These are phyloP conservation scores for Yasuhikotakia modesta DNA, from an alignment of 2,797 vertebrate species.

Conservation along the genomic window DNA sequence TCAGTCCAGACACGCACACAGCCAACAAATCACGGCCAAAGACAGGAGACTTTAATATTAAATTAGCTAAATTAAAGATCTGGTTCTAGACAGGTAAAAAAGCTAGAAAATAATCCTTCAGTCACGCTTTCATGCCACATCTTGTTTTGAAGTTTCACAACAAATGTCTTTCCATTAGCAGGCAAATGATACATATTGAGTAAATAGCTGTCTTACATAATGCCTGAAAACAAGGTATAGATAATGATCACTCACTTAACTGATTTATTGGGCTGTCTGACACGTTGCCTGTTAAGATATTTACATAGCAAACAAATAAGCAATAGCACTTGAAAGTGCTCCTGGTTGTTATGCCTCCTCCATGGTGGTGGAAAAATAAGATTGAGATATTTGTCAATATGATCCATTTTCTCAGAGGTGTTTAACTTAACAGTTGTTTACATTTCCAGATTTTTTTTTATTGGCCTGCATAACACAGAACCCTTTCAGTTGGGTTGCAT, in stretches of 20 bases:
- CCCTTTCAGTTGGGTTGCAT: background rate
- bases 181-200: slow-evolving; percentile 52
- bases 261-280: slow-evolving; percentile 59
- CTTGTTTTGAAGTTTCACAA: slow-evolving; percentile 50
- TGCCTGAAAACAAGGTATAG: slow-evolving; percentile 53
- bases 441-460: background rate
- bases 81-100: slow-evolving; percentile 28
- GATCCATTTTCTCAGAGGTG: slow-evolving; percentile 66
- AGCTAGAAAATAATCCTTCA: slow-evolving; percentile 44
- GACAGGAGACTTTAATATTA: slow-evolving; percentile 17
- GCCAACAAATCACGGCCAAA: slow-evolving; percentile 14
- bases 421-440: slow-evolving; percentile 31
- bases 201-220: slow-evolving; percentile 56
- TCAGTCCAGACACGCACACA: slow-evolving; percentile 12
- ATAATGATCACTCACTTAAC: slow-evolving; percentile 55
- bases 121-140: slow-evolving; percentile 35
- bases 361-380: slow-evolving; percentile 63
- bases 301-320: slow-evolving; percentile 55
- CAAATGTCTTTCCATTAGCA: slow-evolving; percentile 53
- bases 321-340: slow-evolving; percentile 64
- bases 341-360: slow-evolving; percentile 65
- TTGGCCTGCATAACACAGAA: background rate
- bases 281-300: slow-evolving; percentile 53
- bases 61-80: slow-evolving; percentile 34
- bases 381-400: slow-evolving; percentile 66